Evolutionary conservation across 2,888 invertebrate species (phyloP), one percentile per base, ranked within the genome.

Genomic region (Bedellia somnulentella): DNA sequence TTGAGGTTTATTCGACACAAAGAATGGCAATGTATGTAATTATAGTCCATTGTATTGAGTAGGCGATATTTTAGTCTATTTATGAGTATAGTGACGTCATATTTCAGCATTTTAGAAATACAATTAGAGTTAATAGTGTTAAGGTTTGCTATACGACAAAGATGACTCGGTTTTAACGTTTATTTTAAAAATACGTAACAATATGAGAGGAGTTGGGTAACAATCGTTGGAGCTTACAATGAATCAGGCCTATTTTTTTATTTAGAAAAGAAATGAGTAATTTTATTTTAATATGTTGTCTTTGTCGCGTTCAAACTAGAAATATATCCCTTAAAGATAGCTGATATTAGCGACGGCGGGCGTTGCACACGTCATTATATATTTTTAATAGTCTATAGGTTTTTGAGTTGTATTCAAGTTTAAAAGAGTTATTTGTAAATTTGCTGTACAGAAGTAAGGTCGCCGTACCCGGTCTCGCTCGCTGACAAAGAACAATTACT

Each of bases 21-120:
- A n/a, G n/a, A n/a, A n/a, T n/a, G n/a, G n/a, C n/a, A n/a, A n/a
- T n/a, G n/a, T n/a, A n/a, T n/a, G n/a, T n/a, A n/a, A n/a, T n/a
- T 18, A 66, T 71, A 70, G 68, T 68, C 68, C 71, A 62, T 62
- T 71, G 71, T 75, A 75, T 66, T 70, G 68, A 53, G 48, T 68
- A 71, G 64, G 49, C 50, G 56, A 57, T 70, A 63, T 60, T 61
- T n/a, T 70, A 70, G 61, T 26, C 21, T 31, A 15, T 21, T 18
- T 5, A 18, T 18, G 9, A 44, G 47, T 57, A 54, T 68, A 68
- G 61, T 58, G 49, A 59, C 51, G 46, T 61, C 60, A 57, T 47
- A 49, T 56, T 64, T 58, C 57, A 57, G 68, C 70, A 59, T 60
- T 30, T 26, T 70, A 67, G 61, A 56, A 52, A 59, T 38, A 62